Base-by-base conservation (phyloP, 2,888 invertebrate species). In the Drosophila affinis region DNA sequence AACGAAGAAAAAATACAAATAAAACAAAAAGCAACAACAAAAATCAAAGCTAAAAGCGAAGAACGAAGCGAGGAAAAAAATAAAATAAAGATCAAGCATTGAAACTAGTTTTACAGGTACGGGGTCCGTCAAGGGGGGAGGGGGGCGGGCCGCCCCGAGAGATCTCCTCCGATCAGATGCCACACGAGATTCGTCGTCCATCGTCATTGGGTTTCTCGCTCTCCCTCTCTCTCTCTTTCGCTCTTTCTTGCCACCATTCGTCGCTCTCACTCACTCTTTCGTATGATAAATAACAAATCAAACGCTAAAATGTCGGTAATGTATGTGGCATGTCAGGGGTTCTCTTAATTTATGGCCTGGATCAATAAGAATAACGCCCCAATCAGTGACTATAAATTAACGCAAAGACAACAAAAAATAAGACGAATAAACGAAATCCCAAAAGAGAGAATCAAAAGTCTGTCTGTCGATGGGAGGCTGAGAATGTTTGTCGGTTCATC, bases 281-380 rank as follows among this genome's bases (percentile, higher is more conserved):
- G 76, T 87, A 85, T 87, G 86, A 87, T 88, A 89, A 87, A 87
- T 87, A 87, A 89, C 86, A 89, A 89, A 87, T 87, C 86, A 87
- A 87, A 89, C 87, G 89, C 87, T 89, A 88, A 86, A 86, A 87
- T 89, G 89, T 87, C 85, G 85, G 89, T 88, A 87, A 87, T 87
- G 87, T 87, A 87, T 89, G 89, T 88, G 86, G 84, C 79, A 75
- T 86, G 86, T 87, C 86, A 89, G 86, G 78, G 88, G 76, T 77
- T 89, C 75, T 75, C 81, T 61, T 88, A 88, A 87, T 87, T 87
- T 87, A 87, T 87, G 84, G 85, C 87, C 89, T 89, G 89, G 87
- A 87, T 89, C 87, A 87, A 89, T 89, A 87, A 87, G 87, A 87
- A 87, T 87, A 89, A 87, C 87, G 89, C 89, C 87, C 89, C 87